These are phyloP conservation scores for Catharus ustulatus DNA, from an alignment of 2,797 vertebrate genomes.

Conservation along the genomic window DNA sequence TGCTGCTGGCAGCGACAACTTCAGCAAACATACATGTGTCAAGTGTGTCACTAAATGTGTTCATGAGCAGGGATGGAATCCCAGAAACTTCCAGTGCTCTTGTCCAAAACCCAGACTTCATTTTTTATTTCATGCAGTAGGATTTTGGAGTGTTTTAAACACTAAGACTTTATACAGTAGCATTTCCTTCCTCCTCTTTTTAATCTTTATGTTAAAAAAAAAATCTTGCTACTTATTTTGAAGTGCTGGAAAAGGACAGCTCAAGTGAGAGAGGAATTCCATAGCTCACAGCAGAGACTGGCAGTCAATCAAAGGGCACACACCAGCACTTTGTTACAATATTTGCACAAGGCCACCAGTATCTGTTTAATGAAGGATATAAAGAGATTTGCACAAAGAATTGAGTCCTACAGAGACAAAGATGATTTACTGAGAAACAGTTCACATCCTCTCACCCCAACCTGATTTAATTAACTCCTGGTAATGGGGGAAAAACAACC, in stretches of 20 bases:
- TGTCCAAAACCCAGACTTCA: background rate
- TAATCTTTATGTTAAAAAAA: background rate
- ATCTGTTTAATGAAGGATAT: background rate
- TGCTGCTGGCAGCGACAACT: background rate
- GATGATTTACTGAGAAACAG: background rate
- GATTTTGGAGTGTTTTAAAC: background rate
- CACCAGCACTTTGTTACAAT: background rate
- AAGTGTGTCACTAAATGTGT: background rate
- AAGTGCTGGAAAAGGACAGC: background rate
- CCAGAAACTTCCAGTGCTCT: background rate
- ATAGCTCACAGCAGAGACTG: background rate
- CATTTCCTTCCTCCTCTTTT: background rate
- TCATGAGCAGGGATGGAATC: background rate
- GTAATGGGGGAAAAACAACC: background rate
- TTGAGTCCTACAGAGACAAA: background rate
- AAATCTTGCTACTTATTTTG: background rate
- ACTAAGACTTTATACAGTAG: background rate
- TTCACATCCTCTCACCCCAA: background rate
- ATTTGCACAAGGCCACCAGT: background rate
- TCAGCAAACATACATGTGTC: background rate
- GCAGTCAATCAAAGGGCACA: background rate
- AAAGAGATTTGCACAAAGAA: constrained; percentile 4
- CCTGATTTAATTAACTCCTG: constrained; percentile 8
- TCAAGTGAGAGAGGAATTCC: background rate
- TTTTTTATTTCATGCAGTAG: background rate